These are phyloP conservation scores for Drosophila truncata DNA, from an alignment of 1,140 invertebrate species.

Conservation along the genomic window DNA sequence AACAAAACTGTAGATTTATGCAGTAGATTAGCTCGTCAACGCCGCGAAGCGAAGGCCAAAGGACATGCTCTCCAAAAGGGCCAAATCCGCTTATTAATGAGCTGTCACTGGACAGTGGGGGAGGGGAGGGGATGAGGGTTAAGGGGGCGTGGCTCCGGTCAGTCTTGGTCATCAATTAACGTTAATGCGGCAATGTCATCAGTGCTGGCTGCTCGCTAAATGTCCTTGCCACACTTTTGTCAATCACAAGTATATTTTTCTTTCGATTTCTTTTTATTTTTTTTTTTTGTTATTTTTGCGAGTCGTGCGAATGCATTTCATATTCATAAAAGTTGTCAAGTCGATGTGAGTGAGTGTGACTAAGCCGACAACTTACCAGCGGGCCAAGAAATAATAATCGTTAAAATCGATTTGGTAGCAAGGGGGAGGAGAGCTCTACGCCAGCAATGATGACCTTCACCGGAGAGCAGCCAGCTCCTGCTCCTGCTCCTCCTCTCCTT, in stretches of 20 bases:
- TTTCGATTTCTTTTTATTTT: not conserved
- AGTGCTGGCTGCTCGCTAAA: slow-evolving; percentile 25
- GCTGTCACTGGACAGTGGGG: slow-evolving; percentile 56
- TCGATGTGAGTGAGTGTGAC: slow-evolving; percentile 54
- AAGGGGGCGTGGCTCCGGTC: slow-evolving; percentile 23
- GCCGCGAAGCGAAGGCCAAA: slow-evolving; percentile 48
- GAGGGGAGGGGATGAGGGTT: slow-evolving; percentile 1
- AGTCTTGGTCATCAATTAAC: slow-evolving; percentile 74
- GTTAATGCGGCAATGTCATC: slow-evolving; percentile 55
- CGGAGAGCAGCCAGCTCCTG: slow-evolving; percentile 38
- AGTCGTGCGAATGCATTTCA: slow-evolving; percentile 68
- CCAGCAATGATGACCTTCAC: slow-evolving; percentile 66
- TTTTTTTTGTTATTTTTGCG: slow-evolving; percentile 10
- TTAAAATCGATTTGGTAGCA: slow-evolving; percentile 73
- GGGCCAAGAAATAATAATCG: slow-evolving; percentile 66
- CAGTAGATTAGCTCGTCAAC: slow-evolving; percentile 78
- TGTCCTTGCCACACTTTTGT: slow-evolving; percentile 82
- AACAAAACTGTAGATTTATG: slow-evolving; percentile 80
- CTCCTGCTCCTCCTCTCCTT: slow-evolving; percentile 3
- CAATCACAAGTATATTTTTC: slow-evolving; percentile 61
- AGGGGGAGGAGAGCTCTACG: slow-evolving; percentile 27
- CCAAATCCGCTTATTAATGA: slow-evolving; percentile 80
- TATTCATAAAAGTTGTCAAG: slow-evolving; percentile 68
- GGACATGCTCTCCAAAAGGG: slow-evolving; percentile 45
- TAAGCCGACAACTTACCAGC: slow-evolving; percentile 42